These are phyloP conservation scores for Perca flavescens DNA, from an alignment of 2,113 vertebrate genomes.

Conservation along the genomic window DNA sequence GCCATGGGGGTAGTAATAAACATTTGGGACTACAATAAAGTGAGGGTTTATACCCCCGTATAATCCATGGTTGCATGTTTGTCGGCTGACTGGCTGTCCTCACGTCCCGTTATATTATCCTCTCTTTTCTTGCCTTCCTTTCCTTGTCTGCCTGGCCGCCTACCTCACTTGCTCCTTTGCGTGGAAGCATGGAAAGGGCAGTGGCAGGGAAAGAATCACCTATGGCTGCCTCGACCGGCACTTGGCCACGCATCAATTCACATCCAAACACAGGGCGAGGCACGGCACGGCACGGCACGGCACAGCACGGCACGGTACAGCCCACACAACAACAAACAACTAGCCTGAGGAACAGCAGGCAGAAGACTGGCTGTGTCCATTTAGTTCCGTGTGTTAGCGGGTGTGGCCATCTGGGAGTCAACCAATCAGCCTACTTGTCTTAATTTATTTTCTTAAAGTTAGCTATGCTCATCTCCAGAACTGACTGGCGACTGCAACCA, in stretches of 20 bases:
- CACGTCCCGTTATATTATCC: slow-evolving; percentile 29
- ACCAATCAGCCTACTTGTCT: neutral
- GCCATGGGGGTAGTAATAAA: neutral
- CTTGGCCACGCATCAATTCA: slow-evolving; percentile 68
- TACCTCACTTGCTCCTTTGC: slow-evolving; percentile 59
- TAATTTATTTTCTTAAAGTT: neutral
- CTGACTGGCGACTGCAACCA: neutral
- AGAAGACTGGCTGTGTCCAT: slow-evolving; percentile 16
- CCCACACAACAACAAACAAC: slow-evolving; percentile 47
- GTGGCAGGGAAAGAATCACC: slow-evolving; percentile 79
- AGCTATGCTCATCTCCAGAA: neutral
- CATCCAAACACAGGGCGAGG: slow-evolving; percentile 55
- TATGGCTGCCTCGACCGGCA: slow-evolving; percentile 67
- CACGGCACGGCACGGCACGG: slow-evolving; percentile 35
- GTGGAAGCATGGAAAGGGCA: slow-evolving; percentile 74
- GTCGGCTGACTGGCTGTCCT: slow-evolving; percentile 54
- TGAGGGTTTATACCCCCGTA: slow-evolving; percentile 2
- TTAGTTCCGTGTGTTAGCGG: neutral
- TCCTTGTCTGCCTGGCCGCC: slow-evolving; percentile 26
- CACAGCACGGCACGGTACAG: slow-evolving; percentile 20
- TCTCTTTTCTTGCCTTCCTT: slow-evolving; percentile 19
- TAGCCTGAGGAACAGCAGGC: slow-evolving; percentile 33
- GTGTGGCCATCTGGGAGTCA: neutral
- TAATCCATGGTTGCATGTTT: slow-evolving; percentile 53
- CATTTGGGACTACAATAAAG: slow-evolving; percentile 19